These are phyloP conservation scores for Festucalex cinctus DNA, from an alignment of 2,113 vertebrate species.

Conservation along the genomic window DNA sequence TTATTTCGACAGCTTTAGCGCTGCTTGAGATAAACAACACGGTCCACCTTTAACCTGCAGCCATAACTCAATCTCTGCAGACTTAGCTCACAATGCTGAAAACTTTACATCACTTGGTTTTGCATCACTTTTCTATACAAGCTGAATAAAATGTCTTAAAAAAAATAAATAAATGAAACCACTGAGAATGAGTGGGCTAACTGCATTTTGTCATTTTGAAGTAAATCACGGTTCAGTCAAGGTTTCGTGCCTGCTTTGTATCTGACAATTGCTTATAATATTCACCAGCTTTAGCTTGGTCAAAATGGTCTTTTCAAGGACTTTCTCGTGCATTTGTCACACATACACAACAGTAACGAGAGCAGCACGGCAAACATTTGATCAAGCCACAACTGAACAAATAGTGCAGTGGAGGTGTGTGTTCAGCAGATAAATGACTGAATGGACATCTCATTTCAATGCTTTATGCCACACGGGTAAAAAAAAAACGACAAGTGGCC, in stretches of 20 bases:
- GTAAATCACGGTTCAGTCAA: too few relatives aligned
- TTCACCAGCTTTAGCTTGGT: background rate
- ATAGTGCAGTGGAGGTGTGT: slow-evolving; percentile 40
- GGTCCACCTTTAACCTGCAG: slow-evolving; percentile 24
- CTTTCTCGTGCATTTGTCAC: background rate
- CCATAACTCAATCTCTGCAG: too few relatives aligned
- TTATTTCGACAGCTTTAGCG: slow-evolving; percentile 30
- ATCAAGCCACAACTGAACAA: slow-evolving; percentile 42
- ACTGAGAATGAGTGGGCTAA: too few relatives aligned
- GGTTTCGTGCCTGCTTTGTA: too few relatives aligned
- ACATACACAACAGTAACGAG: background rate
- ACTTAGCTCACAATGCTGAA: slow-evolving; percentile 20
- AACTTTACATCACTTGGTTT: background rate
- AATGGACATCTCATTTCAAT: slow-evolving; percentile 50
- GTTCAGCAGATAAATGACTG: slow-evolving; percentile 49
- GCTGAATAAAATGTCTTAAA: too few relatives aligned
- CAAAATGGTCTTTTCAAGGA: background rate
- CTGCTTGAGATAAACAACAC: slow-evolving; percentile 36
- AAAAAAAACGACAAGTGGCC: slow-evolving; percentile 53
- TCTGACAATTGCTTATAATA: too few relatives aligned
- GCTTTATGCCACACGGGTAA: slow-evolving; percentile 55
- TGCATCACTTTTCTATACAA: too few relatives aligned
- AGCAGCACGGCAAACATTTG: background rate
- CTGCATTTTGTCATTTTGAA: too few relatives aligned
- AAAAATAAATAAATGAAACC: too few relatives aligned